Evolutionary conservation across 2,797 vertebrate species (phyloP).

Genomic region (Eleutherodactylus coqui): DNA sequence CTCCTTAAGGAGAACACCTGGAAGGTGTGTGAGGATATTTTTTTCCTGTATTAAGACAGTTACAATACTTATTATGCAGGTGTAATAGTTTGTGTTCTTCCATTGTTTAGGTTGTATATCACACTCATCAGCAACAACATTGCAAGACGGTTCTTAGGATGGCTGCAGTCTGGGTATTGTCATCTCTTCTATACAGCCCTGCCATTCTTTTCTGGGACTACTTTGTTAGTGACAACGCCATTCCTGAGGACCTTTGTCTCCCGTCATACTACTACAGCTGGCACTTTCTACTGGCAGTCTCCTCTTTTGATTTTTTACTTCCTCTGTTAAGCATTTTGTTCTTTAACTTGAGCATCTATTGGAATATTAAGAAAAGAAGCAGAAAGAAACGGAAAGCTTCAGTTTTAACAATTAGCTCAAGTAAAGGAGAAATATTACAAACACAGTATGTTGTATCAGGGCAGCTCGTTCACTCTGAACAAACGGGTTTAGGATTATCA

Average conservation of each 20-base stretch:
- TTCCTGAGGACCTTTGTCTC: conserved; percentile 80
- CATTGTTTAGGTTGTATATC: conserved; percentile 40
- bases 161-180: conserved; percentile 70
- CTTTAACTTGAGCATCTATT: conserved; percentile 86
- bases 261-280: conserved; percentile 84
- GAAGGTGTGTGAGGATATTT: too few species aligned
- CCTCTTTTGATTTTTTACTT: conserved; percentile 82
- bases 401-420: not conserved
- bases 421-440: not conserved
- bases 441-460: not conserved
- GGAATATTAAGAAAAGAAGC: conserved; percentile 79
- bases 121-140: conserved; percentile 23
- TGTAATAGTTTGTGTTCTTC: not conserved
- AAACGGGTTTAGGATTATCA: not conserved
- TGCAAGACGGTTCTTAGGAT: conserved; percentile 38
- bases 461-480: not conserved
- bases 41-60: too few species aligned
- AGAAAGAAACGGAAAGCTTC: conserved; percentile 58
- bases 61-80: too few species aligned
- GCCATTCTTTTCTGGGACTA: conserved; percentile 83
- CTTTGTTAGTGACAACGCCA: conserved; percentile 73
- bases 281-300: conserved; percentile 83
- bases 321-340: conserved; percentile 82
- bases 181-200: conserved; percentile 81
- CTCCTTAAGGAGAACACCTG: too few species aligned